Base-by-base conservation (phyloP, 1,140 invertebrate genomes). In the Bilobella aurantiaca region DNA sequence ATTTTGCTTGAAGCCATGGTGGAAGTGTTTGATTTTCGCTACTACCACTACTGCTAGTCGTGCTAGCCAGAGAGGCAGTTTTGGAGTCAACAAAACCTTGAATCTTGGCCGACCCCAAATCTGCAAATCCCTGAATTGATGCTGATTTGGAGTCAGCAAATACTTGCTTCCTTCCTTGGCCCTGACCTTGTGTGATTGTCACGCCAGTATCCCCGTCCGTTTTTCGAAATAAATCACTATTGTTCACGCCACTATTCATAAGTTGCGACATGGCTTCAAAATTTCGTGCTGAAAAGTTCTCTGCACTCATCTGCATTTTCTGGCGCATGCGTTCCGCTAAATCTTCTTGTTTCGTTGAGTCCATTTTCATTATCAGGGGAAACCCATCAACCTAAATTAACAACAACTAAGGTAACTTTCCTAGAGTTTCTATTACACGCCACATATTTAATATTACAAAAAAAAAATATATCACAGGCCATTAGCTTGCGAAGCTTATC, bases 281-380 rank as follows among this genome's bases (percentile, higher is more conserved):
- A 27, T 64, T 59, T 29, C 28, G 25, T 21, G 27, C 8, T 14
- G 58, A 59, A 59, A 59, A 59, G 28, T 59, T 29, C 3, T 30
- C 58, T 3, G 58, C 31, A 59, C 58, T 59, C 58, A 59, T 59
- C 58, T 59, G 28, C 58, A 29, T 59, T 29, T 32, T 53, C 49
- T 53, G 14, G 5, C 49, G 12, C 23, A 58, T 58, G 12, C 3
- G 16, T 28, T 58, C 57, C 3, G 30, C 23, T 23, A 58, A 58
- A 58, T 58, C 31, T 28, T 59, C 5, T 3, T 32, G 18, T 8
- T 27, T 59, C 12, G 14, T 32, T 23, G 27, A 14, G 21, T 28
- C 14, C 16, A 59, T 12, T 28, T 32, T 12, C 8, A 8, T 21
- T 27, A 30, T 32, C 14, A 23, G 27, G 27, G 14, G 25, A 27